Conservation (phyloP, 2,888 invertebrate genomes). For the Euplagia quadripunctaria region DNA sequence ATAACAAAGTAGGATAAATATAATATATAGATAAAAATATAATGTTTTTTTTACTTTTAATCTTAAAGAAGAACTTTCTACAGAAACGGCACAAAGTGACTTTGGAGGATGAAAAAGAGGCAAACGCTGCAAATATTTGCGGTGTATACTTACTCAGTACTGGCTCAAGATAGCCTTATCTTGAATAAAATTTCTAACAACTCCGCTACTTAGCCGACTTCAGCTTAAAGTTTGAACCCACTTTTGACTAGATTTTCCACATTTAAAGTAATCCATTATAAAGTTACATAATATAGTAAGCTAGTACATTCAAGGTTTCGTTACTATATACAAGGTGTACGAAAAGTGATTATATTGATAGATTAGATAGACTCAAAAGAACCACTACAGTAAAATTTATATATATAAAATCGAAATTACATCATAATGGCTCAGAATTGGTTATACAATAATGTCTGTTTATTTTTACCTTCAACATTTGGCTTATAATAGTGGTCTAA, state of each 20-base stretch:
- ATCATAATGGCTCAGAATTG: not conserved
- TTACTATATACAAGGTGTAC: not conserved
- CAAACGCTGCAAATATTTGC: conserved; percentile 7
- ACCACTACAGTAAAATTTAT: not conserved
- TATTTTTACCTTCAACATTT: no score
- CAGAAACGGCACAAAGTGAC: conserved; percentile 2
- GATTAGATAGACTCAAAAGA: not conserved
- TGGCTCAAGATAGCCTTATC: not conserved
- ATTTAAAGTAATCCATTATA: not conserved
- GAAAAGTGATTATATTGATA: not conserved
- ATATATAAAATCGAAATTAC: not conserved
- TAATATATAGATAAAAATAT: no score
- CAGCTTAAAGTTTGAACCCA: not conserved
- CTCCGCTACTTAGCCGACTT: not conserved
- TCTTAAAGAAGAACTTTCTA: not conserved
- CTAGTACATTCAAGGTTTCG: not conserved
- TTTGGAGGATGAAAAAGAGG: conserved; percentile 7
- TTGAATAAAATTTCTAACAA: conserved; percentile 5
- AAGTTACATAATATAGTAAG: not conserved
- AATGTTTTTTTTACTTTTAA: not conserved
- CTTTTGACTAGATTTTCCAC: not conserved
- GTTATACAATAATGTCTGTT: not conserved
- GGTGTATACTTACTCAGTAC: not conserved
- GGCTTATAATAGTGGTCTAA: no score
- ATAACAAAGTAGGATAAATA: no score